phyloP scores from a whole-genome alignment of 2,888 invertebrate genomes.

The Dastarcus helophoroides region DNA sequence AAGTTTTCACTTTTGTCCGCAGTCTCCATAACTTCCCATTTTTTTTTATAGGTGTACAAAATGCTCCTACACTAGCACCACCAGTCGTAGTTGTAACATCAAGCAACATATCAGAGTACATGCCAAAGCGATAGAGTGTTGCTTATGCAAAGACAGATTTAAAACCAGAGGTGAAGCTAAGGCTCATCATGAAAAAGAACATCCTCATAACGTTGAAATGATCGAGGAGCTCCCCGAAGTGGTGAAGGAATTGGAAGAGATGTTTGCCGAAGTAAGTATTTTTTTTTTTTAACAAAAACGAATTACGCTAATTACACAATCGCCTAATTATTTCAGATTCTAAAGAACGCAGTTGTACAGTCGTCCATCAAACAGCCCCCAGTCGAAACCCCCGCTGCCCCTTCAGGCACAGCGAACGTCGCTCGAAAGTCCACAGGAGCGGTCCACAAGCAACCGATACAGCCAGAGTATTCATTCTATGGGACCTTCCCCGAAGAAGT shows the following conservation, averaged over 20 bases:
- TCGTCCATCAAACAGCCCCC: not conserved
- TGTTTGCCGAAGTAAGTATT: slow-evolving; percentile 6
- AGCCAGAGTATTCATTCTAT: slow-evolving; percentile 39
- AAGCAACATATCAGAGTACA: slow-evolving; percentile 36
- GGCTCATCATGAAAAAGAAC: slow-evolving; percentile 26
- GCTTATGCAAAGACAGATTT: slow-evolving; percentile 32
- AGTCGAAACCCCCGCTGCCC: not conserved
- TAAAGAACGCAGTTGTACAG: not conserved
- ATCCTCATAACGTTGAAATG: slow-evolving; percentile 19
- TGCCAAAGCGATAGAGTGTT: slow-evolving; percentile 35
- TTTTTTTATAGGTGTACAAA: slow-evolving; percentile 33
- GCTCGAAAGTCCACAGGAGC: slow-evolving; percentile 39
- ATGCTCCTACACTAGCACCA: slow-evolving; percentile 30
- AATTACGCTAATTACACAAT: too few relatives aligned
- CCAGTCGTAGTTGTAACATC: slow-evolving; percentile 24
- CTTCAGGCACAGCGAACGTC: slow-evolving; percentile 16
- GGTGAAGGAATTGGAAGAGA: slow-evolving; percentile 7
- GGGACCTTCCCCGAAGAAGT: slow-evolving; percentile 35
- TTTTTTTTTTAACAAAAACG: too few relatives aligned
- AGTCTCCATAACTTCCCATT: too few relatives aligned
- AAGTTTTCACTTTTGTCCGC: too few relatives aligned
- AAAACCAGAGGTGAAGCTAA: slow-evolving; percentile 23
- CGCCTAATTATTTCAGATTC: too few relatives aligned
- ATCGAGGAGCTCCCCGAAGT: slow-evolving; percentile 11
- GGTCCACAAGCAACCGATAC: slow-evolving; percentile 21